Conservation (phyloP, 2,113 vertebrate species). For the Lontra canadensis region DNA sequence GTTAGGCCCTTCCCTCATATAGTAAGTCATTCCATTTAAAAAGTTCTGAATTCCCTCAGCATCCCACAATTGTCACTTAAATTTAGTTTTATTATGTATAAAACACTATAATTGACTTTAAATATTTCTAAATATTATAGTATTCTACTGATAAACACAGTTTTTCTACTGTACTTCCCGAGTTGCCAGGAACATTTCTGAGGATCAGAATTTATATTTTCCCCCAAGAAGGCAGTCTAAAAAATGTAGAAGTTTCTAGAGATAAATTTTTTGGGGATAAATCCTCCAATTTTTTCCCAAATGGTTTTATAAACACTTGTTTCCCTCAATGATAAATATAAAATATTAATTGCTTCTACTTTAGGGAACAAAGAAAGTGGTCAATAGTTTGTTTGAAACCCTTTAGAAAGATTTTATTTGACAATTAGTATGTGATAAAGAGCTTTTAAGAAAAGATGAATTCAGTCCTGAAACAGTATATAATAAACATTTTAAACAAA, state of each 20-base stretch:
- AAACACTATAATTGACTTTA: not conserved
- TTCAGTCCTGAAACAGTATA: not conserved
- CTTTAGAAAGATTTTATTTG: constrained; percentile 25
- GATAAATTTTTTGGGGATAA: constrained; percentile 9
- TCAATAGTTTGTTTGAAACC: not conserved
- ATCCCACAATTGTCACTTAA: not conserved
- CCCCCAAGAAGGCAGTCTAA: not conserved
- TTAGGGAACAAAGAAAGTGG: not conserved
- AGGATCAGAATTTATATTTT: constrained; percentile 28
- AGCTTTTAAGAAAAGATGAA: constrained; percentile 33
- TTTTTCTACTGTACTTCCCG: not conserved
- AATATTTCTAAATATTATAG: not conserved
- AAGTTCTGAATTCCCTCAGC: not conserved
- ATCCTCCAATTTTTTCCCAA: not conserved
- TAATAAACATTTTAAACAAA: constrained; percentile 40
- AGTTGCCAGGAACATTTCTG: not conserved
- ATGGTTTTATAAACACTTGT: not conserved
- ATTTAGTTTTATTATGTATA: not conserved
- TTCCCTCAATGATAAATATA: not conserved
- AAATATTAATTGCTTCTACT: not conserved
- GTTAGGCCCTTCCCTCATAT: not conserved
- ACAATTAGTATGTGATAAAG: constrained; percentile 7
- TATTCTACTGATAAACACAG: not conserved
- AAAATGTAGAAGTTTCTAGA: not conserved
- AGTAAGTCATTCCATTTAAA: not conserved